phyloP scores from a whole-genome alignment of 2,113 vertebrate genomes.

The Sterrhoptilus dennistouni region DNA sequence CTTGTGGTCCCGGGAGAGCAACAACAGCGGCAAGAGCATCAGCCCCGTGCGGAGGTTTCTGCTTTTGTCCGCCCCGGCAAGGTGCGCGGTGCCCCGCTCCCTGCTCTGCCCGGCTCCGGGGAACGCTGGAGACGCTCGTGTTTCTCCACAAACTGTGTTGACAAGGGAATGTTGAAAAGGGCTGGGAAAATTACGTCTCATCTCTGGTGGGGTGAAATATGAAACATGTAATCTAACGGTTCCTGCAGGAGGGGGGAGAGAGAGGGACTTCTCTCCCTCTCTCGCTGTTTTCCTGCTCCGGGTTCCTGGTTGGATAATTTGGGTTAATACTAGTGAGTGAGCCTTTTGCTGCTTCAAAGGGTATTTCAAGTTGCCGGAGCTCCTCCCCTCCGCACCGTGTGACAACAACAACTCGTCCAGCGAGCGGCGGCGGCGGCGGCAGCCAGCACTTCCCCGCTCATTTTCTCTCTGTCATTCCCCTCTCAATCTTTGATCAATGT shows the following conservation, averaged over 20 bases:
- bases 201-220: constrained; percentile 37
- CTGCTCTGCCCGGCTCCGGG: not conserved
- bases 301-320: constrained; percentile 80
- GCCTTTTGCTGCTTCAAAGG: constrained; percentile 86
- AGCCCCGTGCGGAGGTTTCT: not conserved
- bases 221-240: constrained; percentile 68
- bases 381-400: constrained; percentile 93
- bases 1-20: not conserved
- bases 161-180: constrained; percentile 37
- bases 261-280: not conserved
- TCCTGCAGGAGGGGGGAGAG: not conserved
- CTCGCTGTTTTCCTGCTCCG: constrained; percentile 36
- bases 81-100: not conserved
- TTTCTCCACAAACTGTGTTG: constrained; percentile 40
- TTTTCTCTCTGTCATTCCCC: constrained; percentile 94
- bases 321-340: constrained; percentile 78
- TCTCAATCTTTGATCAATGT: constrained; percentile 95
- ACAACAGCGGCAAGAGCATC: not conserved
- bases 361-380: constrained; percentile 88
- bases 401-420: constrained; percentile 98
- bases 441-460: constrained; percentile 89
- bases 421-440: constrained; percentile 71
- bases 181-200: constrained; percentile 48
- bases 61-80: constrained; percentile 14
- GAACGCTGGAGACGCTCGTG: not conserved